Conservation (phyloP, 2,888 invertebrate species). For the Rhopalosiphum nymphaeae region DNA sequence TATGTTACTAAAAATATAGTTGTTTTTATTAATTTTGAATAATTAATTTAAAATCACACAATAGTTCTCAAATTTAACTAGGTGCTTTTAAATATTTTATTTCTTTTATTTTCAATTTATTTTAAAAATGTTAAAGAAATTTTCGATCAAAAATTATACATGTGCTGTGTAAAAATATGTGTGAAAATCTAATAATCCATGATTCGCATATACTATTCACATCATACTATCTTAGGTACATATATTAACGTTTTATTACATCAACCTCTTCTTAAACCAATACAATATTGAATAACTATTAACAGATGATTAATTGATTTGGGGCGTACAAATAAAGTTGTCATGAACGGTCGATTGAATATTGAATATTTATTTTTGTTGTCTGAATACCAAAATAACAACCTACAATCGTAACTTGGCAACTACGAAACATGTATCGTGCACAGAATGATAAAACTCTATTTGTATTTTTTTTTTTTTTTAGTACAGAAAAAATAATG, state of each 20-base stretch:
- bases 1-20: background rate
- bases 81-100: background rate
- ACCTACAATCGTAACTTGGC: conserved; percentile 59
- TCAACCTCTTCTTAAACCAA: conserved; percentile 1
- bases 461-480: conserved; percentile 27
- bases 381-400: conserved; percentile 49
- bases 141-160: background rate
- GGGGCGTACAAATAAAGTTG: background rate
- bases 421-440: conserved; percentile 30
- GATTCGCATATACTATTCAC: background rate
- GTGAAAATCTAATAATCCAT: background rate
- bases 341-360: conserved; percentile 31
- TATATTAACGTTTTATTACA: conserved; percentile 12
- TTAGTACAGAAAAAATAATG: background rate
- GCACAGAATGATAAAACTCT: conserved; percentile 23
- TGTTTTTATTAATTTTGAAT: background rate
- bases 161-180: background rate
- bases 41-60: background rate
- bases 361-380: conserved; percentile 54
- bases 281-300: conserved; percentile 39
- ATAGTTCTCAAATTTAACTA: background rate
- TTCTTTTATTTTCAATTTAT: background rate
- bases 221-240: background rate
- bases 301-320: conserved; percentile 46
- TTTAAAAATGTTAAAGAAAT: background rate